These are phyloP conservation scores for Ctenoplectra terminalis DNA, from an alignment of 1,140 invertebrate species.

Conservation along the genomic window DNA sequence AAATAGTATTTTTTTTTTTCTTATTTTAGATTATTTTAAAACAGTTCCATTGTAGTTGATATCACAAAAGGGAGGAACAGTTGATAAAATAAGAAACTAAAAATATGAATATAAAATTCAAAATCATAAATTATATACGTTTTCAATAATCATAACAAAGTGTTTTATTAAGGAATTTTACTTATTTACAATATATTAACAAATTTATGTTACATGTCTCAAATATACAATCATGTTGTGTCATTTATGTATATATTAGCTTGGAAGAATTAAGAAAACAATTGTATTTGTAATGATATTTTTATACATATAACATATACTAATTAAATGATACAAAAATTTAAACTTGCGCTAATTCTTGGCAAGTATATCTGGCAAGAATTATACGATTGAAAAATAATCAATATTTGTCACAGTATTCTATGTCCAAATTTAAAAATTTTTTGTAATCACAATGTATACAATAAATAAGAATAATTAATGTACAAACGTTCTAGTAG, in stretches of 20 bases:
- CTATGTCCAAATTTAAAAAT: not conserved
- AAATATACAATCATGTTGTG: not conserved
- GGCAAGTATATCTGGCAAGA: conserved; percentile 16
- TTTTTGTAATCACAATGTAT: not conserved
- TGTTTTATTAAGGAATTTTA: conserved; percentile 22
- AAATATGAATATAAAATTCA: not conserved
- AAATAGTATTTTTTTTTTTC: not conserved
- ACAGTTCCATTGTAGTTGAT: not conserved
- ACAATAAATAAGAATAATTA: conserved; percentile 22
- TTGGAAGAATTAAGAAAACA: not conserved
- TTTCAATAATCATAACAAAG: not conserved
- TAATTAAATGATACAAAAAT: not conserved
- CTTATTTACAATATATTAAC: not conserved
- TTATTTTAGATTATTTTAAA: not conserved
- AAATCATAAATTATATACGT: not conserved
- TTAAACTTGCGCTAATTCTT: conserved; percentile 1
- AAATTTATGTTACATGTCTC: conserved; percentile 21
- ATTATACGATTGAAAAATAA: too few relatives aligned
- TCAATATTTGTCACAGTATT: too few relatives aligned
- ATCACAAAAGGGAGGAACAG: not conserved
- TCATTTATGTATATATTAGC: not conserved
- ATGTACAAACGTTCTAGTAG: not conserved
- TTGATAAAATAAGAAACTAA: not conserved
- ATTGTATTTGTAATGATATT: not conserved
- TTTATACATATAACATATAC: not conserved